A percentile compares a stretch with the other conserved stretches of the same genome.
Conservation (phyloP, 1,140 invertebrate genomes). For the Anastrepha ludens region DNA sequence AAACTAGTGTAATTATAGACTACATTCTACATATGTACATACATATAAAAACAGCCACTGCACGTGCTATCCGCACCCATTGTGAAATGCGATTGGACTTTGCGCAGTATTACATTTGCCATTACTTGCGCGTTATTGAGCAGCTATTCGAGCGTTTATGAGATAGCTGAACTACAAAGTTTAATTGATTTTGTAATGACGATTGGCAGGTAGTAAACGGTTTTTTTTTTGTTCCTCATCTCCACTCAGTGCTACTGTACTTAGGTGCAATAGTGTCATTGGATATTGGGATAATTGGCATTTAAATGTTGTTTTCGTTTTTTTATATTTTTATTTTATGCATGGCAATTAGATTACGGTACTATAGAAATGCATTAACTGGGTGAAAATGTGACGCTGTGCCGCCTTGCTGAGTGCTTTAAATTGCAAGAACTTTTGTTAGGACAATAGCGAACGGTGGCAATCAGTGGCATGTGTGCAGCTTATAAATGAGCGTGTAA, state of each 20-base stretch:
- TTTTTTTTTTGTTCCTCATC: neutral
- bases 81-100: neutral
- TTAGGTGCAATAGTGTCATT: neutral
- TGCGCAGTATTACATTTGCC: conserved; percentile 21
- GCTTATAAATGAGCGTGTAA: neutral
- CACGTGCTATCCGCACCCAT: neutral
- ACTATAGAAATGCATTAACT: neutral
- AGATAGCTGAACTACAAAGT: conserved; percentile 19
- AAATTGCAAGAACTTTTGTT: neutral
- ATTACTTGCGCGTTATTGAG: neutral
- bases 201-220: neutral
- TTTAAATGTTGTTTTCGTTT: neutral
- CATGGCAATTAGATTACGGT: neutral
- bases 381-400: neutral
- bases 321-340: neutral
- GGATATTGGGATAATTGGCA: neutral
- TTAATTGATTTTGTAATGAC: conserved; percentile 31
- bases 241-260: neutral
- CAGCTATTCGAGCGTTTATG: neutral
- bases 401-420: neutral
- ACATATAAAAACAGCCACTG: neutral
- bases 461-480: neutral
- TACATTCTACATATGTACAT: neutral
- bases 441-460: neutral
- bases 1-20: neutral